Evolutionary conservation across 2,797 vertebrate genomes (phyloP), one percentile per base, ranked within the genome.

Genomic region (Fistularia commersonii): DNA sequence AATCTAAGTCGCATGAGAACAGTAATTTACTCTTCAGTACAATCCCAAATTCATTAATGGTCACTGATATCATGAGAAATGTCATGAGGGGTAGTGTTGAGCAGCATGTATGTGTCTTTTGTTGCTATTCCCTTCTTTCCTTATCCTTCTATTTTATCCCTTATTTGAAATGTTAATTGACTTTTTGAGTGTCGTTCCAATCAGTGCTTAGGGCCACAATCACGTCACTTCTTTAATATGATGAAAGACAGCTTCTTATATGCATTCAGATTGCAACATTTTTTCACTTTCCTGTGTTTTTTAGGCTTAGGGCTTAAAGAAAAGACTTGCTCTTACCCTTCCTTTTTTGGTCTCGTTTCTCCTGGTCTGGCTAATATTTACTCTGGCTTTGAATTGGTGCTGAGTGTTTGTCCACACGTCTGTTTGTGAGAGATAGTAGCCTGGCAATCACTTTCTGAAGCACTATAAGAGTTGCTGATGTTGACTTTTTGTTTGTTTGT

Each of bases 131-230:
- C 12, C 5, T 11, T 50, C 11, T 41, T 36, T 69, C 6, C 32
- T 3, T 32, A 6, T 61, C 34, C 14, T 41, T 48, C 8, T 43
- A 42, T 53, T 61, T 42, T 45, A 46, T 41, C 48, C 12, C 47
- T 54, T 70, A 51, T 64, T 42, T 43, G 10, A 41, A 39, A 43
- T 57, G 64, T 57, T 61, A 44, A 69, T 53, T 48, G 12, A 40
- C 41, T 31, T 41, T 11, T 43, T 41, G 42, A 77, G 64, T 61
- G 66, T 80, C 64, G 60, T 45, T 69, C 46, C 69, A 83, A 76
- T 80, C 80, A 79, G 43, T 14, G 67, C 46, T 1, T 53, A 86
- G 73, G 66, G 64, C 41, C 50, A 42, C 72, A 87, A 82, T 83
- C 82, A 83, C 69, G 76, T 76, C 68, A 75, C 61, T 66, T 71